A percentile compares a stretch with the other conserved stretches of the same genome.
phyloP scores from a whole-genome alignment of 2,113 vertebrate genomes.

The Oncorhynchus gorbuscha region DNA sequence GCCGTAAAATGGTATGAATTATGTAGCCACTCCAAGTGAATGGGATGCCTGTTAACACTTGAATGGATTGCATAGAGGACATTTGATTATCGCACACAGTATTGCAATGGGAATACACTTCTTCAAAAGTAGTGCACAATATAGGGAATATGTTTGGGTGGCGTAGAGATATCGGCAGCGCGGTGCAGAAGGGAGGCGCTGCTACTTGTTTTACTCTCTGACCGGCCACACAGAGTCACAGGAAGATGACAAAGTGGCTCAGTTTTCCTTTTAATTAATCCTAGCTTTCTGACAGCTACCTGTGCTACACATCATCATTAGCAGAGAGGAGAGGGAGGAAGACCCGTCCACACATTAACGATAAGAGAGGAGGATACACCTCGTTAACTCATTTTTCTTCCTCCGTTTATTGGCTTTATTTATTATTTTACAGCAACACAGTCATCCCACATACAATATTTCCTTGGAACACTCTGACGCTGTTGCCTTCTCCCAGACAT shows the following conservation, averaged over 20 bases:
- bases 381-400: conserved; percentile 66
- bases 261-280: conserved; percentile 75
- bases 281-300: conserved; percentile 69
- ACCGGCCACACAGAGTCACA: conserved; percentile 47
- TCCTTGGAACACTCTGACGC: conserved; percentile 11
- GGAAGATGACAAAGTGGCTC: conserved; percentile 71
- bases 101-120: too few relatives aligned
- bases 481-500: neutral
- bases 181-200: too few relatives aligned
- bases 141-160: too few relatives aligned
- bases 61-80: too few relatives aligned
- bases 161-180: too few relatives aligned
- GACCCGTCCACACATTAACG: conserved; percentile 40
- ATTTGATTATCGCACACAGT: too few relatives aligned
- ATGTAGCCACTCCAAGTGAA: too few relatives aligned
- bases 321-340: conserved; percentile 56
- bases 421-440: conserved; percentile 46
- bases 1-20: too few relatives aligned
- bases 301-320: conserved; percentile 73
- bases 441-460: conserved; percentile 29
- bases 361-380: conserved; percentile 68
- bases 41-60: too few relatives aligned
- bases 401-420: conserved; percentile 22
- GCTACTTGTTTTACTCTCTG: conserved; percentile 40
- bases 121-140: too few relatives aligned